These are phyloP conservation scores for Drosophila kohkoa DNA, from an alignment of 1,140 invertebrate genomes.

Conservation along the genomic window DNA sequence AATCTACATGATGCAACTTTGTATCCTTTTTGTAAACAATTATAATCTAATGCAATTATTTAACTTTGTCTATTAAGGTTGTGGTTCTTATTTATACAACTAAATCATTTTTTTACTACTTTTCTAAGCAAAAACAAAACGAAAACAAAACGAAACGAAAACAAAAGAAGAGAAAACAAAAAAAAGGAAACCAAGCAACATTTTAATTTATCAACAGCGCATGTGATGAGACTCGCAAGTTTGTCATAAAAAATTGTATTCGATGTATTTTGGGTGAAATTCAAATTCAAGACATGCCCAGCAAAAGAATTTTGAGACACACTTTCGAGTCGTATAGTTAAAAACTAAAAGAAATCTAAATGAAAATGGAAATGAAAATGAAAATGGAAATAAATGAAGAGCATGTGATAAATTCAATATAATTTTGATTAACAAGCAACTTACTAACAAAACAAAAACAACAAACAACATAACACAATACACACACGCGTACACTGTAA, in stretches of 20 bases:
- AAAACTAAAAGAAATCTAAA: conserved; percentile 33
- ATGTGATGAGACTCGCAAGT: conserved; percentile 74
- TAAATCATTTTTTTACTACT: conserved; percentile 71
- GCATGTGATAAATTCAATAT: conserved; percentile 83
- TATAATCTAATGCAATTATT: conserved; percentile 68
- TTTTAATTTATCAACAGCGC: conserved; percentile 82
- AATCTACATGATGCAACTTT: conserved; percentile 36
- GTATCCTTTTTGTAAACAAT: conserved; percentile 45
- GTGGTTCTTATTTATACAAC: conserved; percentile 78
- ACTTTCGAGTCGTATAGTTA: conserved; percentile 73
- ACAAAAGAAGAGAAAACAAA: not conserved
- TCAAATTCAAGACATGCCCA: conserved; percentile 48
- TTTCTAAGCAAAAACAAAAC: conserved; percentile 62
- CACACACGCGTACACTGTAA: conserved; percentile 36
- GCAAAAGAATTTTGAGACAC: conserved; percentile 24
- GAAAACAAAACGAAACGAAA: conserved; percentile 20
- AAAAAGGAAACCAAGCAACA: conserved; percentile 39
- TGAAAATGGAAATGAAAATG: conserved; percentile 45
- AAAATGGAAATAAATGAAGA: conserved; percentile 65
- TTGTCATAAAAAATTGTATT: conserved; percentile 5
- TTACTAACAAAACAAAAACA: conserved; percentile 63
- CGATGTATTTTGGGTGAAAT: conserved; percentile 1
- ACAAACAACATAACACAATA: conserved; percentile 28
- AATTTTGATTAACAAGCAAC: conserved; percentile 76
- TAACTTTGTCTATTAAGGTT: conserved; percentile 77